These are phyloP conservation scores for Coreoperca whiteheadi DNA, from an alignment of 2,113 vertebrate genomes.

Conservation along the genomic window DNA sequence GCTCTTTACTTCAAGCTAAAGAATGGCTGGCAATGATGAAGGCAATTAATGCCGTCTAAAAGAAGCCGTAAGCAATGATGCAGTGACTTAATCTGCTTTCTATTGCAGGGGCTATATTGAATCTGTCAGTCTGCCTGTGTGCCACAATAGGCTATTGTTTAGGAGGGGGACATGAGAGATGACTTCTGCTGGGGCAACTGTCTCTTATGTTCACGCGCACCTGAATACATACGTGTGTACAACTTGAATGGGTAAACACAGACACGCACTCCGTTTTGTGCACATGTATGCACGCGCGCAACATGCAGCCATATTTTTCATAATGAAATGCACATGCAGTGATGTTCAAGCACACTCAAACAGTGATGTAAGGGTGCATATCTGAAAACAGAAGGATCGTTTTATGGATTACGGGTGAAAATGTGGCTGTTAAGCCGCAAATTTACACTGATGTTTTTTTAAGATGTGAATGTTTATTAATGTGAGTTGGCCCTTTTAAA, in stretches of 20 bases:
- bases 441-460: neutral
- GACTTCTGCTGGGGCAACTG: constrained; percentile 39
- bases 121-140: constrained; percentile 65
- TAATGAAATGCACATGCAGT: neutral
- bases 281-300: neutral
- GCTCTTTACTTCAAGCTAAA: constrained; percentile 55
- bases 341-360: neutral
- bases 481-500: neutral
- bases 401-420: neutral
- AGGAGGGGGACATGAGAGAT: constrained; percentile 61
- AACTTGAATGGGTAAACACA: neutral
- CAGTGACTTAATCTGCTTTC: constrained; percentile 74
- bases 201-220: constrained; percentile 41
- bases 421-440: neutral
- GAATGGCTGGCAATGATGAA: constrained; percentile 64
- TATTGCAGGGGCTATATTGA: constrained; percentile 60
- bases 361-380: neutral
- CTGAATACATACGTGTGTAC: constrained; percentile 21
- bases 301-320: neutral
- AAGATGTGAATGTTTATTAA: neutral
- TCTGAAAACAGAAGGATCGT: neutral
- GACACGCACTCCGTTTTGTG: neutral
- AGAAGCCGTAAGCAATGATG: constrained; percentile 69
- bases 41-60: constrained; percentile 73
- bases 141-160: constrained; percentile 71